Evolutionary conservation across 2,113 vertebrate genomes (phyloP), one percentile per base, ranked within the genome.

Genomic region (Sylvilagus bachmani): DNA sequence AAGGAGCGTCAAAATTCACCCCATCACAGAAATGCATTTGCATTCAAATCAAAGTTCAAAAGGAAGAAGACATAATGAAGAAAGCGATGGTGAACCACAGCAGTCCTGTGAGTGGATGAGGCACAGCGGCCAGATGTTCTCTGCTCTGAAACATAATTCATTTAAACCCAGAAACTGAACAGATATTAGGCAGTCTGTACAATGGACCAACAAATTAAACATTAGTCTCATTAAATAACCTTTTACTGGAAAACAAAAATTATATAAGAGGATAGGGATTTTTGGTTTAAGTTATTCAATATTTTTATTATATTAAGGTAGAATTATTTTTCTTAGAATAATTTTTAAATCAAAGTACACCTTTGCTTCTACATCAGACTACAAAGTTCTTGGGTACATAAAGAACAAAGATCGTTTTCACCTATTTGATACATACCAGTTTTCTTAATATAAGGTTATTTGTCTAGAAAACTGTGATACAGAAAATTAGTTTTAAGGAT

Each of bases 41-140:
- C 74, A 90, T 80, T 84, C 71, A 93, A 91, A 86, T 74, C 6
- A 22, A 91, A 36, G 22, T 89, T 86, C 86, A 82, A 90, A 91
- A 13, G 24, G 29, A 91, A 29, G 55, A 58, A 86, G 3, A 75
- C 19, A 74, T 1, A 64, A 73, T 38, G 61, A 95, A 64, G 70
- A 89, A 44, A 91, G 75, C 77, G 12, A 33, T 33, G 31, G 9
- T 36, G 25, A 85, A 10, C 24, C 17, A 10, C n/a, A 11, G 5
- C 70, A 25, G 55, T 62, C 90, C 29, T 36, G 7, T 2, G 17
- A 17, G 12, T 53, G 8, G 31, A 38, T 86, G 96, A 82, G 11
- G 5, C 5, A 38, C 58, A 29, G 10, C 8, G 1, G 22, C 58
- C 27, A 38, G 55, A n/a, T n/a, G 7, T 66, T 44, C 36, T 74